Evolutionary conservation across 2,797 vertebrate genomes (phyloP), one percentile per base, ranked within the genome.

Genomic region (Odontamblyopus rebecca): DNA sequence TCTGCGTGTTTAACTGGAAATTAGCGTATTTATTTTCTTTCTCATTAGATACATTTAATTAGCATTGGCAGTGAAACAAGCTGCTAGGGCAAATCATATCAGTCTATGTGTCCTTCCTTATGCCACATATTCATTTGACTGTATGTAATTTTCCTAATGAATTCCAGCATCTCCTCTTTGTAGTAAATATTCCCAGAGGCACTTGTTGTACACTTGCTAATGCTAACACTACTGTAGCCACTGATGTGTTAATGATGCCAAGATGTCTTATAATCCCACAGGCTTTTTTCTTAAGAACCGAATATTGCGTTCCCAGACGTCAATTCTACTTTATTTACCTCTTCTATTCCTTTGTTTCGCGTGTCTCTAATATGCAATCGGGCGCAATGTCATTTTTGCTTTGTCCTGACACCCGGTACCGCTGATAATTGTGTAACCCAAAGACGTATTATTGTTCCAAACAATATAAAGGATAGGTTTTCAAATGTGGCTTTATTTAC

Each of bases 341-440:
- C 73, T 79, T 83, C 78, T 73, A 77, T 84, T 77, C 74, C 66
- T 82, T 29, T 75, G 80, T 80, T 57, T 71, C 62, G 27, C 78
- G 65, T 62, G 23, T 71, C 76, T 19, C 67, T 81, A 80, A 88
- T 81, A 85, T 73, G 79, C 84, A 90, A 90, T 89, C 86, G 89
- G 81, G 77, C 75, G 57, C 72, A 84, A 79, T 81, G 86, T 86
- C 88, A 86, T 70, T 76, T 65, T 80, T 64, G 82, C 80, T 86
- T 86, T 87, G 80, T 72, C 82, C 65, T 68, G 84, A 88, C 82
- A 81, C 54, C 75, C 72, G 61, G 71, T 73, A 82, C 71, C 75
- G 78, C 64, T 79, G 79, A 83, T 83, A 77, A 85, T 82, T 80
- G 81, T 76, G 79, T 80, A 79, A 88, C 87, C 84, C 85, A 78